A percentile compares a stretch with the other conserved stretches of the same genome.
phyloP scores from a whole-genome alignment of 30 jellyfish, hydroid and myxozoan genomes.

The Aurelia sp. region DNA sequence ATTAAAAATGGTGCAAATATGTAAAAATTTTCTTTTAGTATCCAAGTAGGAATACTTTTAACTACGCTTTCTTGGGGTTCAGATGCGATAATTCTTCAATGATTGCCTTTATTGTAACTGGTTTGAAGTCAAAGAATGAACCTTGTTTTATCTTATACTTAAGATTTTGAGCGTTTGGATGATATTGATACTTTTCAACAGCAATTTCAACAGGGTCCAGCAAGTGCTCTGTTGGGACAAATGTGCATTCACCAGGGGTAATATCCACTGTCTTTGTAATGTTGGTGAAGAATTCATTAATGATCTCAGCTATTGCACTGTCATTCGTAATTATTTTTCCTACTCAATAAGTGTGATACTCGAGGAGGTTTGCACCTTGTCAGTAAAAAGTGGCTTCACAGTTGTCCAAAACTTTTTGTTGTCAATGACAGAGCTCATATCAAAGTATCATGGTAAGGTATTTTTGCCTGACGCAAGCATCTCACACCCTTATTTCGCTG shows the following conservation, averaged over 20 bases:
- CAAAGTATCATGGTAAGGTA: neutral
- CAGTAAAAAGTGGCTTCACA: too few relatives aligned
- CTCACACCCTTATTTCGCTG: too few relatives aligned
- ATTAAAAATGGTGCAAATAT: neutral
- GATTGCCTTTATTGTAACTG: conserved; percentile 11
- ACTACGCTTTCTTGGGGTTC: neutral
- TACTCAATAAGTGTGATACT: conserved; percentile 10
- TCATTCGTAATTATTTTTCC: conserved; percentile 6
- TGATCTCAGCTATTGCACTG: conserved; percentile 11
- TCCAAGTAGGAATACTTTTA: neutral
- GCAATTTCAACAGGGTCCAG: too few relatives aligned
- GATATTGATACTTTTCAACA: neutral
- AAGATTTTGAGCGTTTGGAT: conserved; percentile 1
- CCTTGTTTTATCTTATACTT: conserved; percentile 5
- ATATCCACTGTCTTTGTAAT: conserved; percentile 4
- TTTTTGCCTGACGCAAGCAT: too few relatives aligned
- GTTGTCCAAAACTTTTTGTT: conserved; percentile 5
- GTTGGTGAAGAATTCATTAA: conserved; percentile 2
- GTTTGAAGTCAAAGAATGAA: conserved; percentile 2
- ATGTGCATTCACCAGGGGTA: too few relatives aligned
- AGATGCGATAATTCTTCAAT: conserved; percentile 1
- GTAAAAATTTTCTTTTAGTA: neutral
- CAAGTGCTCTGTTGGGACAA: too few relatives aligned
- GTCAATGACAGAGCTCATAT: conserved; percentile 15
- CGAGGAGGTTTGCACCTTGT: conserved; percentile 25